Evolutionary conservation across 2,797 vertebrate species (phyloP).

Genomic region (Emys orbicularis): DNA sequence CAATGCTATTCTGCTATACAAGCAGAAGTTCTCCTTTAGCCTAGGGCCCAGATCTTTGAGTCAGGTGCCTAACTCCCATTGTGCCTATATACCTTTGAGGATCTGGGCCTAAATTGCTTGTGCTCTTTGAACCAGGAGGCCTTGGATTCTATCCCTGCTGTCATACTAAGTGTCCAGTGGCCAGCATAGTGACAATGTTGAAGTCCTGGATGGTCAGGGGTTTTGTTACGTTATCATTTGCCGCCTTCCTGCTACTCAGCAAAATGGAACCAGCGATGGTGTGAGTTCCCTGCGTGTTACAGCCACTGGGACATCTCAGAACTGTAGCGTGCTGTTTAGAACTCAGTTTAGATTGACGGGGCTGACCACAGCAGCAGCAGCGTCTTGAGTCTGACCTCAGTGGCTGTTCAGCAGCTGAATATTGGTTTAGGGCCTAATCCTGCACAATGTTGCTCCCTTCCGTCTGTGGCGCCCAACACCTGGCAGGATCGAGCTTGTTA

Average conservation of each 20-base stretch:
- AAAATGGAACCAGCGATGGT: neutral
- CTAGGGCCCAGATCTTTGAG: neutral
- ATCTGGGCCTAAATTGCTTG: neutral
- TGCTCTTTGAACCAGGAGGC: neutral
- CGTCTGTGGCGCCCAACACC: neutral
- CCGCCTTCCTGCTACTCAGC: neutral
- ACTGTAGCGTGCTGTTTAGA: neutral
- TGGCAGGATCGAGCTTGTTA: neutral
- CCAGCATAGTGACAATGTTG: neutral
- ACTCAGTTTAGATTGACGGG: neutral
- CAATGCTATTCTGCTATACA: neutral
- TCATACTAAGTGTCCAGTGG: neutral
- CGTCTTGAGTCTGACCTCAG: neutral
- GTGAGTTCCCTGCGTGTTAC: neutral
- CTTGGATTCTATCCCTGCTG: neutral
- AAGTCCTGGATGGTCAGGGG: neutral
- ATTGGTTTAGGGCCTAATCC: neutral
- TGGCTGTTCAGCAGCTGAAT: neutral
- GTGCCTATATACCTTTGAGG: neutral
- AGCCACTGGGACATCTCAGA: neutral
- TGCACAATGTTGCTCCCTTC: neutral
- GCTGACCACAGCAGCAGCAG: neutral
- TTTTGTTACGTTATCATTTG: neutral
- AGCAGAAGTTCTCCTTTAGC: neutral
- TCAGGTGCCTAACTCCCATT: neutral